A percentile compares a stretch with the other conserved stretches of the same genome.
Evolutionary conservation across 2,113 vertebrate genomes (phyloP).

Genomic region (Theristicus caerulescens): DNA sequence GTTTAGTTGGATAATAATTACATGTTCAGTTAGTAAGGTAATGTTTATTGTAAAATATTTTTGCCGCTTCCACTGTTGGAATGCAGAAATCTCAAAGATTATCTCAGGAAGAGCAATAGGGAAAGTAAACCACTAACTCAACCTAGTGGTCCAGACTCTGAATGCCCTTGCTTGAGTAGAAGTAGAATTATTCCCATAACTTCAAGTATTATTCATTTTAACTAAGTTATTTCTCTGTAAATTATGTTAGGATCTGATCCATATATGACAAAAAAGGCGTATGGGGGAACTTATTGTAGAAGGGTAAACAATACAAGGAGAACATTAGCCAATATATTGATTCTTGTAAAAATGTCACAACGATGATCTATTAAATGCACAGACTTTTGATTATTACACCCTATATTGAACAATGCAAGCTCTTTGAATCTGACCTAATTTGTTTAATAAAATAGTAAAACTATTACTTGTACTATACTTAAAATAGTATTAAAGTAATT

Average conservation of each 20-base stretch:
- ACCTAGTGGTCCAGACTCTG: not conserved
- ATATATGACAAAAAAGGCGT: not conserved
- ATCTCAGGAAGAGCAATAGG: not conserved
- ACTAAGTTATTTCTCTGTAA: not conserved
- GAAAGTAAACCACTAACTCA: not conserved
- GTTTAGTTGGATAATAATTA: not conserved
- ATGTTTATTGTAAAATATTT: not conserved
- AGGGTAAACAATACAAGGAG: not conserved
- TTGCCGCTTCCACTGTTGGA: not conserved
- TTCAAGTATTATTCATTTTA: not conserved
- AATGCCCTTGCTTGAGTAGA: not conserved
- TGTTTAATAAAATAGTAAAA: not conserved
- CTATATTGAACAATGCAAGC: not conserved
- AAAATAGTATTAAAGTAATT: not conserved
- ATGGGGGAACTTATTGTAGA: not conserved
- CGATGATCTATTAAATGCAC: not conserved
- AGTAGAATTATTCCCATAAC: not conserved
- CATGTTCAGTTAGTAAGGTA: not conserved
- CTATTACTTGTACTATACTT: no score
- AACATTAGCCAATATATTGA: not conserved
- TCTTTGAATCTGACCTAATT: not conserved
- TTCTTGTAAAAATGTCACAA: not conserved
- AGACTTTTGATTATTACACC: not conserved
- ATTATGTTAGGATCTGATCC: not conserved
- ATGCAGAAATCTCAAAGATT: not conserved